Evolutionary conservation across 2,113 vertebrate genomes (phyloP).

Genomic region (Perca fluviatilis): DNA sequence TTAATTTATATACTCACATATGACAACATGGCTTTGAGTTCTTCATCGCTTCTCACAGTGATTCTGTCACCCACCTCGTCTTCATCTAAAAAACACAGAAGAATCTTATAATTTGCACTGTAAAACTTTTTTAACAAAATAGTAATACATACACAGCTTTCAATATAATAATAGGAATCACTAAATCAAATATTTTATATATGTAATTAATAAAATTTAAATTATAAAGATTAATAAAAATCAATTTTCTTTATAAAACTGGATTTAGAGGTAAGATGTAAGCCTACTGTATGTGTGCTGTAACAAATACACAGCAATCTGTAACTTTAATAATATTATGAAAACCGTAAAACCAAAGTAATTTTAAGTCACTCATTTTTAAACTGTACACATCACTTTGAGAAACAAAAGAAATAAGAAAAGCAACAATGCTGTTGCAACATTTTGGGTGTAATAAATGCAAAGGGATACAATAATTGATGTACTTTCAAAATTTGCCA

Average conservation of each 20-base stretch:
- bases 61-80: conserved; percentile 99
- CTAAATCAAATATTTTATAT: not conserved
- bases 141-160: not conserved
- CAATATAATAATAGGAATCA: not conserved
- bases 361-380: not conserved
- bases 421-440: not conserved
- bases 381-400: not conserved
- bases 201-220: too few species aligned
- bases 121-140: not conserved
- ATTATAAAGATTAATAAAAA: too few species aligned
- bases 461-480: not conserved
- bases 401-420: not conserved
- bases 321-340: not conserved
- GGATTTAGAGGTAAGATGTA: not conserved
- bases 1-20: conserved; percentile 89
- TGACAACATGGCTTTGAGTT: conserved; percentile 98
- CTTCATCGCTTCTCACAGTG: conserved; percentile 97
- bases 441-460: not conserved
- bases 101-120: not conserved
- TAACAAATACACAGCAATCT: not conserved
- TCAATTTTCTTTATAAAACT: too few species aligned
- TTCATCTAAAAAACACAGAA: conserved; percentile 87
- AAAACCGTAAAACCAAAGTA: not conserved
- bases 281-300: not conserved
- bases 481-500: not conserved